phyloP scores from a whole-genome alignment of 2,888 invertebrate species.

The Parelbella ahira region DNA sequence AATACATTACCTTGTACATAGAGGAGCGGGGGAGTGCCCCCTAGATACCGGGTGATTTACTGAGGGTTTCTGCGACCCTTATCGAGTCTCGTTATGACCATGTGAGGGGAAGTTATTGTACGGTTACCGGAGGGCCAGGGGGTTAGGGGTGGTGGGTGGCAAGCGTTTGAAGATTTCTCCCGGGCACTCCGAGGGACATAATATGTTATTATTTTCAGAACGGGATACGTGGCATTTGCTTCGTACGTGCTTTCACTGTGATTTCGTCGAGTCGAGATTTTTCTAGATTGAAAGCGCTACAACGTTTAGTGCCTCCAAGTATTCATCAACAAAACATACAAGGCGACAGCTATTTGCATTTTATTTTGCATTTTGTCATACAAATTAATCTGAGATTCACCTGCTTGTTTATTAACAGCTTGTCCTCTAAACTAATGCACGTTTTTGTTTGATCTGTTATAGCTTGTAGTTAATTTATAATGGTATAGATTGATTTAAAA shows the following conservation, averaged over 20 bases:
- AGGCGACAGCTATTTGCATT: too few species aligned
- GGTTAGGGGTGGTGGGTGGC: constrained; percentile 51
- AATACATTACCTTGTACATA: constrained; percentile 48
- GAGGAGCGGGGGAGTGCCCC: constrained; percentile 66
- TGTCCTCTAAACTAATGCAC: too few species aligned
- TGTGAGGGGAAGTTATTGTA: constrained; percentile 76
- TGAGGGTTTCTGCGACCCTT: constrained; percentile 75
- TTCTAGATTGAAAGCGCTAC: constrained; percentile 16
- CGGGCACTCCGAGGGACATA: constrained; percentile 68
- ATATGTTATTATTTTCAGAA: constrained; percentile 73
- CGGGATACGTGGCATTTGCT: constrained; percentile 47
- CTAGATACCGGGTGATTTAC: constrained; percentile 76
- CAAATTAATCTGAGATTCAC: too few species aligned
- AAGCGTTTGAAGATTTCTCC: constrained; percentile 51
- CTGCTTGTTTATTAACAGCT: too few species aligned
- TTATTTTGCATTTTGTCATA: too few species aligned
- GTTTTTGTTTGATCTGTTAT: too few species aligned
- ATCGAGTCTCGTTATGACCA: constrained; percentile 79
- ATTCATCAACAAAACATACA: too few species aligned
- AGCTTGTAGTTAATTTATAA: too few species aligned
- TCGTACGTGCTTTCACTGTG: constrained; percentile 47
- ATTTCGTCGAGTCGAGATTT: constrained; percentile 18
- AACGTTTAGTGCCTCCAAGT: constrained; percentile 10
- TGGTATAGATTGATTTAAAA: too few species aligned
- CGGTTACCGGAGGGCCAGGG: constrained; percentile 45